Conservation (phyloP, 2,113 vertebrate genomes). For the Chunga burmeisteri region DNA sequence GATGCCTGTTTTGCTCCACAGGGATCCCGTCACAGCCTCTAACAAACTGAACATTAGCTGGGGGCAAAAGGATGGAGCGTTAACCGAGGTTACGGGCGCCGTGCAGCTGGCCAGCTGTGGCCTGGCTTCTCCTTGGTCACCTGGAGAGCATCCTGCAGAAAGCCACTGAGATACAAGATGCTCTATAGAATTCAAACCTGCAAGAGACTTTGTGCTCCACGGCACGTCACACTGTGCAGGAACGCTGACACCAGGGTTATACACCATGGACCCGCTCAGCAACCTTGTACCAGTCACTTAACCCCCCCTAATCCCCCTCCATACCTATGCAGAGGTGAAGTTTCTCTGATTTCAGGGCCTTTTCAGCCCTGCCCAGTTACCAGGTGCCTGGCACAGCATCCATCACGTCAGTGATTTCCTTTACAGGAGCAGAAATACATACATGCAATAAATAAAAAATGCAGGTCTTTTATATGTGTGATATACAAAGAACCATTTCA, state of each 20-base stretch:
- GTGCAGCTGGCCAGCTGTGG: background rate
- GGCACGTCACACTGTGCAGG: rapidly evolving
- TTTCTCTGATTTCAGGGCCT: background rate
- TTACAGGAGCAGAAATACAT: background rate
- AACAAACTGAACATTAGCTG: background rate
- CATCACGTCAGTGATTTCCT: background rate
- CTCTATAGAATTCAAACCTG: background rate
- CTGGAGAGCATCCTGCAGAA: background rate
- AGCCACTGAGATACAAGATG: background rate
- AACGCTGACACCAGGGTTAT: rapidly evolving
- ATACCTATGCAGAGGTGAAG: rapidly evolving
- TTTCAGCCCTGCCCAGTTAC: background rate
- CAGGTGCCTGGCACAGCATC: background rate
- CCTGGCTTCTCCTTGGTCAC: background rate
- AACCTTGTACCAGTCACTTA: background rate
- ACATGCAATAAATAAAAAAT: background rate
- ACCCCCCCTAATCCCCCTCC: background rate
- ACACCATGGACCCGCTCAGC: background rate
- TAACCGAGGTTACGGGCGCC: background rate
- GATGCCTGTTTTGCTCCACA: background rate
- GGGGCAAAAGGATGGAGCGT: background rate
- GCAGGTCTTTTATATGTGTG: background rate
- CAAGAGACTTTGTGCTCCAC: background rate
- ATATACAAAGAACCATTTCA: background rate
- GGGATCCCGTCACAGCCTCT: background rate